Base-by-base conservation (phyloP, 2,888 invertebrate species). In the Hedya salicella region DNA sequence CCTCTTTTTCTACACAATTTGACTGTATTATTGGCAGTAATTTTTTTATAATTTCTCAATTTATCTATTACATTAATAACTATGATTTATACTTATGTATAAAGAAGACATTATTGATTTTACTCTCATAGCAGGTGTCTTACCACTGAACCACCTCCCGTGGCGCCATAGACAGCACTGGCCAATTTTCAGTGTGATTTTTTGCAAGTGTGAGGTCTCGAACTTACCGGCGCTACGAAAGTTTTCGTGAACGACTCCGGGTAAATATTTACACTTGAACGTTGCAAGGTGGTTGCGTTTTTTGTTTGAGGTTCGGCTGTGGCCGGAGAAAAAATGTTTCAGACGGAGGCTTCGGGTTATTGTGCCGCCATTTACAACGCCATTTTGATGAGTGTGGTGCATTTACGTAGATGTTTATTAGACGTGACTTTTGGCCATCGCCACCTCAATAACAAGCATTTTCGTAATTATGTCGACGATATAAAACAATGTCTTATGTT, bases 191-290 rank as follows among this genome's bases (percentile, higher is more conserved):
- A 76, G 73, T 73, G 69, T 71, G 66, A 74, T 81, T 88, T 88
- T 88, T 88, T 85, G 77, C 80, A 80, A 81, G 77, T 79, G 78
- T 78, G 77, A 81, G 78, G 80, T 80, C 75, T 77, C 78, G 75
- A 40, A 87, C 83, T 87, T 86, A 78, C 77, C 79, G 84, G 80
- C 82, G 85, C 81, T 83, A 80, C 80, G 77, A 83, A 87, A 87
- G 80, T 89, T 88, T 88, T 83, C 85, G 85, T 81, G 82, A 79
- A 78, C 83, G 79, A 77, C 75, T 77, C 72, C 77, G 76, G 78
- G 86, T 83, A 89, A 89, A 90, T 89, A 89, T 90, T 90, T 89
- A 83, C 85, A 83, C 83, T 79, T 80, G 78, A 85, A 78, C 82
- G 81, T 79, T 82, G 80, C 81, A 80, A 78, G 74, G 83, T 62